Evolutionary conservation across 2,113 vertebrate species (phyloP).

Genomic region (Nerophis lumbriciformis): DNA sequence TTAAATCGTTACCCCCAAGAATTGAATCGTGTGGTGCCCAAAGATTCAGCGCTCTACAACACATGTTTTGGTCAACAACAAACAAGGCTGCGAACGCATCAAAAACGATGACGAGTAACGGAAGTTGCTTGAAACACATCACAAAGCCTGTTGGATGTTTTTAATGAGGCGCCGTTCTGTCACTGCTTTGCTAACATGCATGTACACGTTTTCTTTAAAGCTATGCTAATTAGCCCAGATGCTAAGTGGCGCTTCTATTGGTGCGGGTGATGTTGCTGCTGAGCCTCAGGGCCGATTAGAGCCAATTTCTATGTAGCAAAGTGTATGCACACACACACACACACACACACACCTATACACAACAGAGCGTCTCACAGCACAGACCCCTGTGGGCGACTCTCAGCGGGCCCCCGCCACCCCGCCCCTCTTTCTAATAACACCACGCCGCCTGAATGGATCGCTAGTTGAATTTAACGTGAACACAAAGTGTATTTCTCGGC

Average conservation of each 20-base stretch:
- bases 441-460: slow-evolving; percentile 32
- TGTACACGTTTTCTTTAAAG: slow-evolving; percentile 49
- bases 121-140: too few relatives aligned
- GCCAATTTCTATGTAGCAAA: slow-evolving; percentile 41
- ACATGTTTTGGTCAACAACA: too few relatives aligned
- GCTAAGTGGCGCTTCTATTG: slow-evolving; percentile 42
- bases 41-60: too few relatives aligned
- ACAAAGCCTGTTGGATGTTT: too few relatives aligned
- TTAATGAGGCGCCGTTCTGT: too few relatives aligned
- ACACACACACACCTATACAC: slow-evolving; percentile 34
- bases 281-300: slow-evolving; percentile 46
- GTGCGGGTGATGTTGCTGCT: neutral
- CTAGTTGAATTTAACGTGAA: slow-evolving; percentile 47
- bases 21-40: too few relatives aligned
- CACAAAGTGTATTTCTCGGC: slow-evolving; percentile 30
- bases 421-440: slow-evolving; percentile 41
- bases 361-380: slow-evolving; percentile 8
- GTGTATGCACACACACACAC: neutral
- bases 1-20: too few relatives aligned
- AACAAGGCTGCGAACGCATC: too few relatives aligned
- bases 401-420: slow-evolving; percentile 15
- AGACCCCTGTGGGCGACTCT: slow-evolving; percentile 23
- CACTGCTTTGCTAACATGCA: too few relatives aligned
- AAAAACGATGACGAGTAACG: too few relatives aligned
- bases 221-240: slow-evolving; percentile 61